These are phyloP conservation scores for Lacerta bilineata DNA, from an alignment of 2,797 vertebrate genomes.

Conservation along the genomic window DNA sequence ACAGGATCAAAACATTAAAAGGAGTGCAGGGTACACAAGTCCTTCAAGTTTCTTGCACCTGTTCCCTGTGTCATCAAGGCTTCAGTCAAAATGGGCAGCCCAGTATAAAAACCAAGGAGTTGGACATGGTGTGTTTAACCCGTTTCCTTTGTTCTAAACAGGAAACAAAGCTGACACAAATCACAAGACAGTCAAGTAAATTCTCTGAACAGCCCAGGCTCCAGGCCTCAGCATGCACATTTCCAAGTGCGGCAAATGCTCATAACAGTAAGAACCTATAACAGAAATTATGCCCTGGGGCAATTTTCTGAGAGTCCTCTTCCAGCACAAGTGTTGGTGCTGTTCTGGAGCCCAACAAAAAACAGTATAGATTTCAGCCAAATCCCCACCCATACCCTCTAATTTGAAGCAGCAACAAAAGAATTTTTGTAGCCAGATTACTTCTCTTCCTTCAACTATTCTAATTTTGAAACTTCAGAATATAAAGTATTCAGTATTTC, in stretches of 20 bases:
- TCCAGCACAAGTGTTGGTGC: neutral
- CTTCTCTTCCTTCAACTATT: slow-evolving; percentile 7
- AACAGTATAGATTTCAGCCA: neutral
- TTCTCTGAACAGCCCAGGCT: neutral
- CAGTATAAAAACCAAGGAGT: neutral
- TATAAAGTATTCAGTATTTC: neutral
- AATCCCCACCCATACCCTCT: neutral
- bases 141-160: slow-evolving; percentile 6
- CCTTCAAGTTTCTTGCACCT: slow-evolving; percentile 32
- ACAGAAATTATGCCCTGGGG: neutral
- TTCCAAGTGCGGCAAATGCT: neutral
- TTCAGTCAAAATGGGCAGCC: neutral
- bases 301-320: slow-evolving; percentile 9
- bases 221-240: neutral
- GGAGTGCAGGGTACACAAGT: neutral
- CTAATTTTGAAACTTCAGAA: slow-evolving; percentile 11
- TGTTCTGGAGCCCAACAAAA: neutral
- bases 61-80: slow-evolving; percentile 1
- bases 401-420: slow-evolving; percentile 16
- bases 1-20: slow-evolving; percentile 60
- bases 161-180: slow-evolving; percentile 1
- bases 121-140: neutral
- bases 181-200: neutral
- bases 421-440: slow-evolving; percentile 16
- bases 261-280: neutral